Percentiles rank a stretch among this genome's conserved stretches.
Evolutionary conservation across 2,113 vertebrate genomes (phyloP).

Genomic region (Pituophis catenifer): DNA sequence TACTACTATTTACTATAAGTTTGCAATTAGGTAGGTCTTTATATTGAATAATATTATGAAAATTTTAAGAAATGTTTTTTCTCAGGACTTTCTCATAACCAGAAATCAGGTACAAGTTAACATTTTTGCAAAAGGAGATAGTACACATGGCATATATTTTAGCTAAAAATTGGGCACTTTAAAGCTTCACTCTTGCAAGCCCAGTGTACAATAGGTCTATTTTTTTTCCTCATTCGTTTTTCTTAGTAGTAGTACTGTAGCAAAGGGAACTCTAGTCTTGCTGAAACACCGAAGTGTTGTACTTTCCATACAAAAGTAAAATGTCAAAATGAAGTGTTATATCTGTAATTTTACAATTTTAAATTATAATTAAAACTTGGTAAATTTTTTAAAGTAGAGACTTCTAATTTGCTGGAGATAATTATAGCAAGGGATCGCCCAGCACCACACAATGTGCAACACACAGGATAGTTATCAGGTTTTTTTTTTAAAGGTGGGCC

Average conservation of each 20-base stretch:
- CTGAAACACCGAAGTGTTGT: background rate
- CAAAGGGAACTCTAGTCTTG: background rate
- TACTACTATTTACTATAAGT: background rate
- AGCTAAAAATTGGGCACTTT: background rate
- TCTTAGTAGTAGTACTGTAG: background rate
- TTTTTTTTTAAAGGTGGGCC: conserved; percentile 51
- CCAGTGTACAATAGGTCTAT: background rate
- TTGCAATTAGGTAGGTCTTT: background rate
- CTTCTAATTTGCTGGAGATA: conserved; percentile 44
- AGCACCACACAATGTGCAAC: conserved; percentile 16
- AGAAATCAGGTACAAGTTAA: background rate
- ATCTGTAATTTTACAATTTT: conserved; percentile 12
- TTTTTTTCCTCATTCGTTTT: background rate
- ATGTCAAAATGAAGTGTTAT: background rate
- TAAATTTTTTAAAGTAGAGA: background rate
- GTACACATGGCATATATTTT: background rate
- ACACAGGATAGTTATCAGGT: conserved; percentile 51
- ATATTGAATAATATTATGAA: background rate
- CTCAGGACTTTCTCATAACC: background rate
- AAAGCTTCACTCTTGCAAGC: background rate
- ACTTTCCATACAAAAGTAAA: background rate
- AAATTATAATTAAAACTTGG: background rate
- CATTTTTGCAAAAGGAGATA: background rate
- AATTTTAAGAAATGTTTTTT: background rate
- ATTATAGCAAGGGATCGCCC: conserved; percentile 30